Evolutionary conservation across 2,888 invertebrate genomes (phyloP).

Genomic region (Rotaria socialis): DNA sequence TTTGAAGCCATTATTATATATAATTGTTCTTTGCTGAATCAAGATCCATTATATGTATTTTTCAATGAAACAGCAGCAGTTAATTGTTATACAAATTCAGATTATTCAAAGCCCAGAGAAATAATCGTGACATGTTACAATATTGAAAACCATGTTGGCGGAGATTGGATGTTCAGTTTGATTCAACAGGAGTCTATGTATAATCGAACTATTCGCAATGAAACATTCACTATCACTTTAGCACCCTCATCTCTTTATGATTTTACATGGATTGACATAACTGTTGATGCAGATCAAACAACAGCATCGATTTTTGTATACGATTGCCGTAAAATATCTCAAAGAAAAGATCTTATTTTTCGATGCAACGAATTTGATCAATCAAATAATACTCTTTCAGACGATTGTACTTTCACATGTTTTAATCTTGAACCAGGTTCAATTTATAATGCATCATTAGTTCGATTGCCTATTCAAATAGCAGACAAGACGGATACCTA

Average conservation of each 20-base stretch:
- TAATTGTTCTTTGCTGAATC: neutral
- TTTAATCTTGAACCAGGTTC: neutral
- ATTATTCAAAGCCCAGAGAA: neutral
- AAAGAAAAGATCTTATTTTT: neutral
- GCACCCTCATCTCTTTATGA: neutral
- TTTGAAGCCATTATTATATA: neutral
- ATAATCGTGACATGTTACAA: neutral
- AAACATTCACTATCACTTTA: neutral
- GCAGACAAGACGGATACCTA: neutral
- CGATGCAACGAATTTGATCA: neutral
- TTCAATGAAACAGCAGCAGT: neutral
- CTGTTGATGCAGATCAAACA: neutral
- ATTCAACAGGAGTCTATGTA: neutral
- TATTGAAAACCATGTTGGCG: neutral
- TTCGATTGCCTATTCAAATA: neutral
- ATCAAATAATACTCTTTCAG: neutral
- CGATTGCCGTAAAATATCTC: neutral
- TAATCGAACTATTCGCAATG: neutral
- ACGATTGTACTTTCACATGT: neutral
- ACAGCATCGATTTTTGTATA: neutral
- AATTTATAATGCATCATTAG: neutral
- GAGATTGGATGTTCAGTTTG: neutral
- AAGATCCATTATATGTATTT: neutral
- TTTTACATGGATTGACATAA: neutral
- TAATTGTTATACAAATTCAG: neutral